Evolutionary conservation across 2,797 vertebrate species (phyloP), one percentile per base, ranked within the genome.

Genomic region (Betta splendens): DNA sequence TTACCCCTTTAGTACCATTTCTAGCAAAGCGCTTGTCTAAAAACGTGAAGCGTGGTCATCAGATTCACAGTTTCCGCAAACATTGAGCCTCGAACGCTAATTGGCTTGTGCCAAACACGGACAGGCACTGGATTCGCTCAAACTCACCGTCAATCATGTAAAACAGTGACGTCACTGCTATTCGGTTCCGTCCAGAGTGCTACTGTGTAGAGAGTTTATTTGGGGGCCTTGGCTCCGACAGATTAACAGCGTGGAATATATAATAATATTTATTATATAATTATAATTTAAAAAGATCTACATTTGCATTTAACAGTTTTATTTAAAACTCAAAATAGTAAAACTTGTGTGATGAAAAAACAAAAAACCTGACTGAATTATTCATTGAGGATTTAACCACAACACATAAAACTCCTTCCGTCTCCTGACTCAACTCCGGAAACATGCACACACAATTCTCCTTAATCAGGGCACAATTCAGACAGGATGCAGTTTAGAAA

Each of bases 61-160:
- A 9, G 17, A 18, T 4, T 8, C 31, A 23, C 22, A 0, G 83
- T 80, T 90, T 90, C 87, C 88, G 86, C 43, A 88, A 83, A 85
- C 52, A 83, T 17, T 13, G 3, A 38, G 8, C 9, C 0, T 4
- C 9, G 0, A 4, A 29, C 29, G 25, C 53, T 72, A 3, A 85
- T 88, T 89, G 88, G 87, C 25, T 81, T 1, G 1, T 23, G 4
- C 2, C 26, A 85, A 77, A 79, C 31, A 77, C 75, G 64, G 66
- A 75, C 69, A 20, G 35, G 29, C 31, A 38, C 15, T 2, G 1
- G 56, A 87, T 90, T 89, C 0, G 84, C 25, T 71, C 1, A 0
- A 31, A 0, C 5, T 28, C 0, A 0, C 13, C 13, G 54, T 75
- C 79, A 66, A 37, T 85, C 64, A 55, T 10, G 0, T 9, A 4